phyloP scores from a whole-genome alignment of 2,888 invertebrate species.

The Troilus luridus region DNA sequence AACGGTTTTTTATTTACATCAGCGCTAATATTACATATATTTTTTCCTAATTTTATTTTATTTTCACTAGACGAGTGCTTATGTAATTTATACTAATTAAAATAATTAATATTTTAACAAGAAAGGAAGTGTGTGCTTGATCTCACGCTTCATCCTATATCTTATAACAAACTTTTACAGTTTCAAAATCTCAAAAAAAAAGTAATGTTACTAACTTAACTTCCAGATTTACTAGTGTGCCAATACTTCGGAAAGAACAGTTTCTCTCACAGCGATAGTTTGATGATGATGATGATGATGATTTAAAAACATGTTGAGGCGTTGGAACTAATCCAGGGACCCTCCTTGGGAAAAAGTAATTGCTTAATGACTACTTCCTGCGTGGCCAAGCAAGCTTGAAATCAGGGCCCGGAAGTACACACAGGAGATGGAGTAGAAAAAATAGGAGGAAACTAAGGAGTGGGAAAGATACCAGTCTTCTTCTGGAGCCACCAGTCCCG shows the following conservation, averaged over 20 bases:
- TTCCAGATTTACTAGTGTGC: neutral
- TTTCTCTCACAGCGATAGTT: neutral
- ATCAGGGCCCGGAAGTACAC: neutral
- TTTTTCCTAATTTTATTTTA: too few relatives aligned
- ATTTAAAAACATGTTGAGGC: neutral
- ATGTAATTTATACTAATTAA: neutral
- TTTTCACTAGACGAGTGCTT: neutral
- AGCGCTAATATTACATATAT: too few relatives aligned
- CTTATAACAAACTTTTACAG: too few relatives aligned
- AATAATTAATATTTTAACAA: neutral
- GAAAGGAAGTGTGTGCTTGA: too few relatives aligned
- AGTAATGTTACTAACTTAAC: neutral
- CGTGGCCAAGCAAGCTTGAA: neutral
- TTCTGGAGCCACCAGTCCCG: neutral
- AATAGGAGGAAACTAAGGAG: neutral
- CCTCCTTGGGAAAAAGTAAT: slow-evolving; percentile 2
- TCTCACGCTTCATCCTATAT: too few relatives aligned
- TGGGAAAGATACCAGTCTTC: neutral
- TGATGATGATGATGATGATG: too few relatives aligned
- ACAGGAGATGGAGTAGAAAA: neutral
- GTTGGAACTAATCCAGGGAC: neutral
- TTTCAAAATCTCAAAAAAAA: neutral
- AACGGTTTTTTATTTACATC: neutral
- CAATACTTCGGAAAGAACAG: neutral
- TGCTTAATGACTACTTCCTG: slow-evolving; percentile 25